Evolutionary conservation across 2,797 vertebrate species (phyloP).

Genomic region (Moxostoma hubbsi): DNA sequence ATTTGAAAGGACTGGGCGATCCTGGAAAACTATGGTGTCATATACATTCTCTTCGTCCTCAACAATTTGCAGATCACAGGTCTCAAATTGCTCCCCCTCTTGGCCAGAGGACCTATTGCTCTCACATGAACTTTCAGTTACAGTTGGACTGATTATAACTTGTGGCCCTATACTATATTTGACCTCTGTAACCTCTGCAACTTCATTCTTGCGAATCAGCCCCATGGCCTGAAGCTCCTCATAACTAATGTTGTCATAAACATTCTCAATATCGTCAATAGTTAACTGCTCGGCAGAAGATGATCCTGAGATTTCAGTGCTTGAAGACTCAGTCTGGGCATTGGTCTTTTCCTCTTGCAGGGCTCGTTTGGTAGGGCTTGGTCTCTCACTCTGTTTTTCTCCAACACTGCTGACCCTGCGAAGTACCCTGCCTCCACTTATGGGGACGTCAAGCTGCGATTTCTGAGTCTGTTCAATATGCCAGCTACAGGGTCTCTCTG

Average conservation of each 20-base stretch:
- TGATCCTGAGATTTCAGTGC: slow-evolving; percentile 78
- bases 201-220: slow-evolving; percentile 79
- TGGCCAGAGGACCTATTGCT: slow-evolving; percentile 67
- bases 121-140: slow-evolving; percentile 69
- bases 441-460: slow-evolving; percentile 68
- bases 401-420: slow-evolving; percentile 92
- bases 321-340: slow-evolving; percentile 74
- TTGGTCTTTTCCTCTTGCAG: slow-evolving; percentile 39
- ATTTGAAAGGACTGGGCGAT: slow-evolving; percentile 66
- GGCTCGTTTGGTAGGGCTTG: slow-evolving; percentile 57
- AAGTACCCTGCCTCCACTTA: slow-evolving; percentile 75
- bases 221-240: slow-evolving; percentile 95
- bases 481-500: slow-evolving; percentile 92
- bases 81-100: slow-evolving; percentile 70
- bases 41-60: slow-evolving; percentile 89
- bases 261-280: slow-evolving; percentile 90
- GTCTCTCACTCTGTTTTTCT: slow-evolving; percentile 78
- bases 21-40: slow-evolving; percentile 89
- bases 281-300: slow-evolving; percentile 90
- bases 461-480: slow-evolving; percentile 83
- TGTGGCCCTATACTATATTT: slow-evolving; percentile 47
- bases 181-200: slow-evolving; percentile 63
- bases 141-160: slow-evolving; percentile 63
- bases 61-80: slow-evolving; percentile 80
- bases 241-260: slow-evolving; percentile 97